phyloP scores from a whole-genome alignment of 2,888 invertebrate genomes.

The Tribolium freemani region DNA sequence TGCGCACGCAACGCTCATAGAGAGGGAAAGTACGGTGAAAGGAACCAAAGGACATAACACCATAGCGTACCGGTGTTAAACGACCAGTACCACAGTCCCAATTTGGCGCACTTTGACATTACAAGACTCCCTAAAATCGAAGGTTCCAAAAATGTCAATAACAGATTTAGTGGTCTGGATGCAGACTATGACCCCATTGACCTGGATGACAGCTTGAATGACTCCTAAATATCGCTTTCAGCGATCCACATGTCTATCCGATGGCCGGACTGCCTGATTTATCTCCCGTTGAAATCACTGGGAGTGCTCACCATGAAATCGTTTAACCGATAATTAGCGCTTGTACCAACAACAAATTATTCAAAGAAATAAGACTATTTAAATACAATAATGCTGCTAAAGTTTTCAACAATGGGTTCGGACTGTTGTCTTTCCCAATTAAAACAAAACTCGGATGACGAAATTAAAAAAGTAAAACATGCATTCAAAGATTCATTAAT shows the following conservation, averaged over 20 bases:
- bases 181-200: not conserved
- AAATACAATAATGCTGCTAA: not conserved
- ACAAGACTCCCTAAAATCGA: conserved; percentile 5
- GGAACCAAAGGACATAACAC: conserved; percentile 41
- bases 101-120: conserved; percentile 30
- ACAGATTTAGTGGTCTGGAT: not conserved
- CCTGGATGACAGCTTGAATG: not conserved
- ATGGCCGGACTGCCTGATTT: not conserved
- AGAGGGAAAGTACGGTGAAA: conserved; percentile 46
- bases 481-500: not conserved
- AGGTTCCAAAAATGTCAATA: conserved; percentile 27
- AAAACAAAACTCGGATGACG: not conserved
- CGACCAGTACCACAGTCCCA: conserved; percentile 2
- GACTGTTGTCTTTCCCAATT: not conserved
- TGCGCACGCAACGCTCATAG: conserved; percentile 41
- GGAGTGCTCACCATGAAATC: not conserved
- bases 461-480: not conserved
- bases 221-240: not conserved
- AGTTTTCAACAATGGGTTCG: not conserved
- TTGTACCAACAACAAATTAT: not conserved
- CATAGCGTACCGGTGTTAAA: conserved; percentile 20
- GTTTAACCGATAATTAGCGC: not conserved
- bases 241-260: not conserved
- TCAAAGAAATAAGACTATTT: not conserved
- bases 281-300: not conserved